These are phyloP conservation scores for Stegana nigrithorax DNA, from an alignment of 2,888 invertebrate species.

Conservation along the genomic window DNA sequence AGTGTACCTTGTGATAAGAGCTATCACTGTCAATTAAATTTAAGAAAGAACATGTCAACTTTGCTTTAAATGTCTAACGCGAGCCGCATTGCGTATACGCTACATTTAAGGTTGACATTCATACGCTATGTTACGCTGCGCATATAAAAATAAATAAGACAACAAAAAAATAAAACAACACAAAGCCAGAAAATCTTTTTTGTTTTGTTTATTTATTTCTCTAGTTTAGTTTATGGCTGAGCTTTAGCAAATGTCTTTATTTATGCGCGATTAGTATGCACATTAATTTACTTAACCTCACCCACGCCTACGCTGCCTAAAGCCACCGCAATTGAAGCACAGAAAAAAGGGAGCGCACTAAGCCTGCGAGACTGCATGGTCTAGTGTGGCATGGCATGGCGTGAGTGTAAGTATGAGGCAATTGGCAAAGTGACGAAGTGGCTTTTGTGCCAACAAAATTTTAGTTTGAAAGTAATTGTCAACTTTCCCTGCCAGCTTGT, in stretches of 20 bases:
- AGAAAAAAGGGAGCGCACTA: too few species aligned
- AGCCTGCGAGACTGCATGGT: too few species aligned
- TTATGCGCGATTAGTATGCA: constrained; percentile 5
- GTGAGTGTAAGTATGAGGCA: too few species aligned
- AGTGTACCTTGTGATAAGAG: too few species aligned
- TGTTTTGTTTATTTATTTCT: background rate
- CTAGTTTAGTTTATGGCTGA: background rate
- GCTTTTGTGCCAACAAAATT: too few species aligned
- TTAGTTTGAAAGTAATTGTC: constrained; percentile 4
- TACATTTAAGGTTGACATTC: background rate
- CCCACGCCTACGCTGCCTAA: background rate
- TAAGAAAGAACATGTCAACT: too few species aligned
- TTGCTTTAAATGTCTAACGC: too few species aligned
- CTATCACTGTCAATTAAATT: too few species aligned
- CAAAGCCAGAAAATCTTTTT: background rate
- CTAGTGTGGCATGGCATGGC: too few species aligned
- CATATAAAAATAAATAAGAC: too few species aligned
- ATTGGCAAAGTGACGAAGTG: too few species aligned
- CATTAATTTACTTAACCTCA: constrained; percentile 1
- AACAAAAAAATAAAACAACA: background rate
- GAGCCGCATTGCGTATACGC: background rate
- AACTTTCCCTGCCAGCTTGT: background rate
- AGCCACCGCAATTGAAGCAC: background rate
- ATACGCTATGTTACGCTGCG: background rate
- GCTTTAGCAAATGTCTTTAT: constrained; percentile 3